Percentiles rank a stretch among this genome's conserved stretches.
phyloP scores from a whole-genome alignment of 2,888 invertebrate genomes.

The Carcina quercana region DNA sequence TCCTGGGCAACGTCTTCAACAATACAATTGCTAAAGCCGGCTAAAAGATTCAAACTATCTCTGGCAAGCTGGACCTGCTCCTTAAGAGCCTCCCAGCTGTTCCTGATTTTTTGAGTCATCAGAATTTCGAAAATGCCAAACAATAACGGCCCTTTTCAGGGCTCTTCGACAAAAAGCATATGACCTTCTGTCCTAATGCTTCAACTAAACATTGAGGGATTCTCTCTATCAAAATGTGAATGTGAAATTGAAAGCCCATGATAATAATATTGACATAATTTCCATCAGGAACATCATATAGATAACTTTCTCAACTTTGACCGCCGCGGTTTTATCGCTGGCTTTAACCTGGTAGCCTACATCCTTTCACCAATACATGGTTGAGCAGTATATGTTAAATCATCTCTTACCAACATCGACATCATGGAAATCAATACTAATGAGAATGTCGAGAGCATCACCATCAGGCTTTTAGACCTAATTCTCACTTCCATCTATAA shows the following conservation, averaged over 20 bases:
- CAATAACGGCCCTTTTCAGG: no score
- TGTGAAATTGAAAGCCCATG: not conserved
- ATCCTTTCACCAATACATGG: not conserved
- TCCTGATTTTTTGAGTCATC: not conserved
- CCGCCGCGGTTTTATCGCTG: no score
- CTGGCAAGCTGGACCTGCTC: not conserved
- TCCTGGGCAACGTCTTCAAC: not conserved
- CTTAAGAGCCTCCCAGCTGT: slow-evolving; percentile 9
- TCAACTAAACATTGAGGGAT: not conserved
- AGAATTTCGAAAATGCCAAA: not conserved
- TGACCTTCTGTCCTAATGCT: not conserved
- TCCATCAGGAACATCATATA: no score
- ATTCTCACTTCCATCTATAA: not conserved
- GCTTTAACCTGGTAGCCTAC: not conserved
- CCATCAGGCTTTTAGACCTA: not conserved
- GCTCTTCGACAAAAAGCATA: no score
- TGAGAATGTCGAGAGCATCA: not conserved
- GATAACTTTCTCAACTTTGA: no score
- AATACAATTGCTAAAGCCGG: not conserved
- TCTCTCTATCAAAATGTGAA: not conserved
- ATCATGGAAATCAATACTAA: not conserved
- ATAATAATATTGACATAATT: not conserved
- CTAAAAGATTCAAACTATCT: not conserved
- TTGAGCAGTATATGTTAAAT: not conserved
- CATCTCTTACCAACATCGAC: not conserved